Base-by-base conservation (phyloP, 2,797 vertebrate genomes). In the Psittacula echo region DNA sequence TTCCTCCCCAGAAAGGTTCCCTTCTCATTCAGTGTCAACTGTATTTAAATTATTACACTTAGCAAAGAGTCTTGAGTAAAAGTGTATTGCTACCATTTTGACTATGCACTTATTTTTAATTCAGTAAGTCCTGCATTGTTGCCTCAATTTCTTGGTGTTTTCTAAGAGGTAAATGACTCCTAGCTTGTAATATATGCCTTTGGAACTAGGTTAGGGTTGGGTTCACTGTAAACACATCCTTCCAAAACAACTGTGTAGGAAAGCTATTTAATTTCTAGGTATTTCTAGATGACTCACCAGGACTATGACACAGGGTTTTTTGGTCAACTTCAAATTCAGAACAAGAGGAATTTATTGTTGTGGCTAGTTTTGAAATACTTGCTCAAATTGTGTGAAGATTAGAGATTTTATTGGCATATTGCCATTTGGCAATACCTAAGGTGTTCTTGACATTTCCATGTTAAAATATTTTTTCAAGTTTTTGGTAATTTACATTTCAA, bases 221-320 rank as follows among this genome's bases (percentile, higher is more conserved):
- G 9, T 62, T 79, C 12, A 24, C 47, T 62, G 47, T 37, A 75
- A 93, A 72, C 22, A 68, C 12, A 78, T 53, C 20, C 13, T 80
- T 68, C 83, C 60, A 53, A 81, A 84, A 47, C 44, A 86, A 5
- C 34, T 89, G 47, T 39, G 26, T 54, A 62, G 58, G 23, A 93
- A 83, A 70, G 24, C 44, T 87, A 34, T 62, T 85, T 64, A 50
- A 68, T 41, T 74, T 95, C 42, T 89, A 80, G 27, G 29, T 91
- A 76, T 92, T 94, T 92, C 70, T 60, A 67, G 39, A 51, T 94
- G 70, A 92, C 45, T 94, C n/a, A 62, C 60, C 56, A 89, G 66
- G 81, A 37, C 17, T 62, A 45, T 45, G 56, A 87, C 37, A 68
- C 41, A 70, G 56, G 39, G 22, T 68, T 94, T 95, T 91, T 68